Percentiles rank a stretch among this genome's conserved stretches.
Conservation (phyloP, 1,140 invertebrate genomes). For the Cyclargus thomasi region DNA sequence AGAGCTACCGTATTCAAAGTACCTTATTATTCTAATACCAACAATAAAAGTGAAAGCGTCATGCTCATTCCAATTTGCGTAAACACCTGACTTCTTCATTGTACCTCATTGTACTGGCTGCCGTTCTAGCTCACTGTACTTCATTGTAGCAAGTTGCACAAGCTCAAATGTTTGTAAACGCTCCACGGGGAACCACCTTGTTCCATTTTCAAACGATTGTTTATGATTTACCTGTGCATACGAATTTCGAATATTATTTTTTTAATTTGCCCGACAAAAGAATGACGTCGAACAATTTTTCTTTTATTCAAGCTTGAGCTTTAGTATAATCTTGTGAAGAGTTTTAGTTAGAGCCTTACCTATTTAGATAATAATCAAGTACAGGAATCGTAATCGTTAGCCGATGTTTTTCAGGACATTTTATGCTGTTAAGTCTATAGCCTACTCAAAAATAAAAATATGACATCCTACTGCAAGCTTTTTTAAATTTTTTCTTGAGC, state of each 20-base stretch:
- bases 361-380: no score
- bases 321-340: no score
- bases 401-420: no score
- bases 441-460: no score
- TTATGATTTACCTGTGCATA: conserved; percentile 45
- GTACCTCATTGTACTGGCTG: conserved; percentile 22
- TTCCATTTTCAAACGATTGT: conserved; percentile 42
- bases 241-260: conserved; percentile 7
- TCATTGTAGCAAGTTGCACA: conserved; percentile 36
- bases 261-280: background rate
- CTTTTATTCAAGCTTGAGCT: no score
- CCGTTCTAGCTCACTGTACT: conserved; percentile 4
- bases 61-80: conserved; percentile 56
- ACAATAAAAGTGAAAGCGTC: conserved; percentile 70
- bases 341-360: no score
- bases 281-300: no score
- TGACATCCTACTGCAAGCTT: no score
- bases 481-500: no score
- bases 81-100: conserved; percentile 59
- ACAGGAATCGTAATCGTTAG: no score
- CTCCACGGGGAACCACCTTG: conserved; percentile 44
- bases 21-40: conserved; percentile 44
- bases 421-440: no score
- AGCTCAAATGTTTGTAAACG: conserved; percentile 26
- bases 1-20: conserved; percentile 38